Percentiles rank a stretch among this genome's conserved stretches.
Conservation (phyloP, 2,888 invertebrate genomes). For the Xanthia togata region DNA sequence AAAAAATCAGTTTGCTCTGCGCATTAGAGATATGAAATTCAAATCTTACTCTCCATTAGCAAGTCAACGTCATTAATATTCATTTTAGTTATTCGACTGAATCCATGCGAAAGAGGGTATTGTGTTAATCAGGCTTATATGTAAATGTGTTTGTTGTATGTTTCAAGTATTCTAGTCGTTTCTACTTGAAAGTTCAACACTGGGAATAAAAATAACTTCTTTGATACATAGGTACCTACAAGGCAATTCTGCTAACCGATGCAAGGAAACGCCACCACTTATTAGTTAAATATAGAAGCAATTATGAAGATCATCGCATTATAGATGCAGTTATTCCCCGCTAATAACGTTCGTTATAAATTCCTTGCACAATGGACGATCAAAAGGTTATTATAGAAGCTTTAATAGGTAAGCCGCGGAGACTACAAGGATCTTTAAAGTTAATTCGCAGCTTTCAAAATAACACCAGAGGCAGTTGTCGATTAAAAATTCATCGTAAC, state of each 20-base stretch:
- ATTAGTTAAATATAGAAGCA: conserved; percentile 23
- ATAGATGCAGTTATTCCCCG: conserved; percentile 33
- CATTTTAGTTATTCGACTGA: conserved; percentile 43
- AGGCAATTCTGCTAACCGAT: conserved; percentile 1
- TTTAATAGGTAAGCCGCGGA: conserved; percentile 64
- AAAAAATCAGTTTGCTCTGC: conserved; percentile 19
- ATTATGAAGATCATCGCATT: conserved; percentile 25
- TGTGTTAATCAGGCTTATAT: conserved; percentile 51
- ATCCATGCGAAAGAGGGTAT: conserved; percentile 46
- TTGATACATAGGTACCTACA: conserved; percentile 2
- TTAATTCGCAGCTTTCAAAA: conserved; percentile 83
- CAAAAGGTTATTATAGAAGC: conserved; percentile 63
- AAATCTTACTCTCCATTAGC: conserved; percentile 44
- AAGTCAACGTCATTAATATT: conserved; percentile 46
- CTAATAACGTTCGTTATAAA: conserved; percentile 52
- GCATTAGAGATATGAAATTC: conserved; percentile 49
- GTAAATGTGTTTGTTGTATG: conserved; percentile 36
- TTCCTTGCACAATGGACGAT: conserved; percentile 37
- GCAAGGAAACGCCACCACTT: conserved; percentile 11
- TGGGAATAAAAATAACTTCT: conserved; percentile 14
- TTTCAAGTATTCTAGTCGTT: conserved; percentile 11
- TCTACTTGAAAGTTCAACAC: conserved; percentile 9
- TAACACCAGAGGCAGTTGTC: conserved; percentile 75
- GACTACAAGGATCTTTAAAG: conserved; percentile 57
- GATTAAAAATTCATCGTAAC: conserved; percentile 79